Evolutionary conservation across 2,888 invertebrate genomes (phyloP).

Genomic region (Desoria tigrina): DNA sequence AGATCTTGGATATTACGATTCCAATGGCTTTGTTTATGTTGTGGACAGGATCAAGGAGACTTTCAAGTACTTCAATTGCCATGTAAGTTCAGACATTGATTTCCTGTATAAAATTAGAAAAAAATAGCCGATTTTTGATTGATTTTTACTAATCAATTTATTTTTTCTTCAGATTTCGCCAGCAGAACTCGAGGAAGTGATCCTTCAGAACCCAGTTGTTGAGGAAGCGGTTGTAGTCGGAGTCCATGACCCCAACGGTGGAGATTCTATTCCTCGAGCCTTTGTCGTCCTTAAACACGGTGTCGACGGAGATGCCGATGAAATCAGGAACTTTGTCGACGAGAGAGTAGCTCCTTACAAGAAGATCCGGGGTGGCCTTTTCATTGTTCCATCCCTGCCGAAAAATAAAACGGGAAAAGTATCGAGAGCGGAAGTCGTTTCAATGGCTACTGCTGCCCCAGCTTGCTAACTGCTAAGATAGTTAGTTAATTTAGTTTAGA

Average conservation of each 20-base stretch:
- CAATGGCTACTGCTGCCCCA: constrained; percentile 32
- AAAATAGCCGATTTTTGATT: too few relatives aligned
- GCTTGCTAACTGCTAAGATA: constrained; percentile 31
- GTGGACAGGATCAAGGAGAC: too few relatives aligned
- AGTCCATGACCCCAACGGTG: constrained; percentile 40
- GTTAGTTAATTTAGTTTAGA: too few relatives aligned
- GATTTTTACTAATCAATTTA: not conserved
- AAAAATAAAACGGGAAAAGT: constrained; percentile 51
- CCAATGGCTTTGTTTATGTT: constrained; percentile 37
- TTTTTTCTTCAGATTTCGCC: constrained; percentile 45
- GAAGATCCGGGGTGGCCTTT: constrained; percentile 44
- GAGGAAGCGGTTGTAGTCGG: constrained; percentile 42
- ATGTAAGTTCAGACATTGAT: constrained; percentile 39
- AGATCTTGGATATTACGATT: constrained; percentile 45
- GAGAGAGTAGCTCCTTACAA: constrained; percentile 46
- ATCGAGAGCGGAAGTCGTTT: constrained; percentile 36
- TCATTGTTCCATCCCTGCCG: constrained; percentile 41
- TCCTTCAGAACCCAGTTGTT: constrained; percentile 36
- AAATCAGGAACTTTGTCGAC: constrained; percentile 11
- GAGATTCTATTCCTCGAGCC: constrained; percentile 46
- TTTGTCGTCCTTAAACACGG: constrained; percentile 35
- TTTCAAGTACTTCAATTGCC: constrained; percentile 49
- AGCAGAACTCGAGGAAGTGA: constrained; percentile 48
- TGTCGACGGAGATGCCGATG: not conserved
- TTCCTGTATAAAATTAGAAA: too few relatives aligned